These are phyloP conservation scores for Diarsia mendica DNA, from an alignment of 2,888 invertebrate species.

Conservation along the genomic window DNA sequence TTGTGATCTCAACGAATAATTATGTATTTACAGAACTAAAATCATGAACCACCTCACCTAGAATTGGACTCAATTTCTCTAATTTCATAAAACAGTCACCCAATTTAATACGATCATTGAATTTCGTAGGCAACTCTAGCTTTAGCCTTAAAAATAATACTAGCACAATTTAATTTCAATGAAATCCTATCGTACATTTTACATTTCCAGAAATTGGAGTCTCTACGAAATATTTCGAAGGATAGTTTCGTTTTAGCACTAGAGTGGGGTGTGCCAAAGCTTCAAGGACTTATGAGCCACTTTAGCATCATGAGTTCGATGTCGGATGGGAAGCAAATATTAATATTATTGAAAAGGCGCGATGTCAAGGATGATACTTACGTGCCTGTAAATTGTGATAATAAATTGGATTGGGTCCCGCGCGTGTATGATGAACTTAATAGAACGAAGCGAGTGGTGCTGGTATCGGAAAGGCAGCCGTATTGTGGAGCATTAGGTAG, in stretches of 20 bases:
- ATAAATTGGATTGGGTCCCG: constrained; percentile 75
- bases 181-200: constrained; percentile 24
- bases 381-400: constrained; percentile 72
- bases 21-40: neutral
- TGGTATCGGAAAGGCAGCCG: constrained; percentile 75
- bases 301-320: constrained; percentile 74
- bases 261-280: constrained; percentile 68
- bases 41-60: neutral
- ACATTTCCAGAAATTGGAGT: constrained; percentile 74
- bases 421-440: constrained; percentile 71
- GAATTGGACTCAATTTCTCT: neutral
- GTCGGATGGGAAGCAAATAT: constrained; percentile 70
- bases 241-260: constrained; percentile 73
- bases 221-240: constrained; percentile 63
- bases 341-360: constrained; percentile 72
- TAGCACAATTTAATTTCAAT: neutral
- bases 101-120: neutral
- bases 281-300: constrained; percentile 64
- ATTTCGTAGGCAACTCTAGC: neutral
- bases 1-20: neutral
- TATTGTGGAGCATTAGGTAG: constrained; percentile 77
- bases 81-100: neutral
- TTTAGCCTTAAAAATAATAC: neutral
- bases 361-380: constrained; percentile 63
- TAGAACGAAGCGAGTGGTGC: constrained; percentile 70